Percentiles rank a stretch among this genome's conserved stretches.
Conservation (phyloP, 2,113 vertebrate genomes). For the Paradisaea rubra region DNA sequence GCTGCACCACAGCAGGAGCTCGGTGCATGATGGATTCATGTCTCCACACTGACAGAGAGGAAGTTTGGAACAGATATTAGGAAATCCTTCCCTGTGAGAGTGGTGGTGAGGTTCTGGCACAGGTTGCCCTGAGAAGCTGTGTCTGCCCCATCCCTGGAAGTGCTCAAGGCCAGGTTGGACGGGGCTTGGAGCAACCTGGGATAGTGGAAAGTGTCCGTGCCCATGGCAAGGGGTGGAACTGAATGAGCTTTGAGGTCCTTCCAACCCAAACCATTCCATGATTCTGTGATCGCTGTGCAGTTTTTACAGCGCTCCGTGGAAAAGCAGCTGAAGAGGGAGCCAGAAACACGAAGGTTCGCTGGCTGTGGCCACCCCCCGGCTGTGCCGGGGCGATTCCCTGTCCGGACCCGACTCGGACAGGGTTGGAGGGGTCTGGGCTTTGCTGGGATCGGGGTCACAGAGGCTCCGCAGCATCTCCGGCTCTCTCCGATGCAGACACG, state of each 20-base stretch:
- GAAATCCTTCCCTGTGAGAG: not conserved
- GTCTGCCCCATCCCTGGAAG: not conserved
- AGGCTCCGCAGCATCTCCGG: not conserved
- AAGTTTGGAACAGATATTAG: not conserved
- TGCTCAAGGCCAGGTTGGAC: accelerated
- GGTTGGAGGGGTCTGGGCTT: not conserved
- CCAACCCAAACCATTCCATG: not conserved
- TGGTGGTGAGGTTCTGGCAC: not conserved
- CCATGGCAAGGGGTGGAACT: not conserved
- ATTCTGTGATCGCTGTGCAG: not conserved
- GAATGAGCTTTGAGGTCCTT: not conserved
- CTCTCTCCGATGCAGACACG: not conserved
- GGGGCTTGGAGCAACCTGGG: accelerated
- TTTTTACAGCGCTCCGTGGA: not conserved
- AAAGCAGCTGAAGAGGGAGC: not conserved
- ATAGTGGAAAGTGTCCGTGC: not conserved
- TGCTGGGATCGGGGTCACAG: not conserved
- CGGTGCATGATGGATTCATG: accelerated
- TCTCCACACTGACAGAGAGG: not conserved
- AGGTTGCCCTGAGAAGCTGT: accelerated
- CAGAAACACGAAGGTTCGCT: not conserved
- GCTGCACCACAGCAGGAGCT: not conserved
- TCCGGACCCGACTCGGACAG: not conserved
- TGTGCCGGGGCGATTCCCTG: not conserved
- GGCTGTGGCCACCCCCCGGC: not conserved